Percentiles rank a stretch among this genome's conserved stretches.
Conservation (phyloP, 1,140 invertebrate species). For the Pygmarrhopalites habei region DNA sequence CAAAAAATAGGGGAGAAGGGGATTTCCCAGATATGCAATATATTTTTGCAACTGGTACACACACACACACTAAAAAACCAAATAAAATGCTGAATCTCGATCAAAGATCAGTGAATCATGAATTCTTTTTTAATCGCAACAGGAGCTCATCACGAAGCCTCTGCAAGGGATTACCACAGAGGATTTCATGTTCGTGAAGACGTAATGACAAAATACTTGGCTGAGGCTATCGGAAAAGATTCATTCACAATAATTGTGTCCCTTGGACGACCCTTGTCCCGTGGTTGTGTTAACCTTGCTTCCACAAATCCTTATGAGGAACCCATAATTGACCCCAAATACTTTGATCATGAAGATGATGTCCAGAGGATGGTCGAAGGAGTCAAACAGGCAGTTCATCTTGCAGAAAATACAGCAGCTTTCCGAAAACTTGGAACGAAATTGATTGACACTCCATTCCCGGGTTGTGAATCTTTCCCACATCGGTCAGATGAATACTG, state of each 20-base stretch:
- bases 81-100: too few relatives aligned
- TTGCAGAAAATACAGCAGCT: constrained; percentile 13
- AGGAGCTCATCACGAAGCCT: constrained; percentile 6
- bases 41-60: too few relatives aligned
- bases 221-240: constrained; percentile 4
- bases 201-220: constrained; percentile 9
- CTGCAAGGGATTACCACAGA: not conserved
- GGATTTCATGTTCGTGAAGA: constrained; percentile 1
- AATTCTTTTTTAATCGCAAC: too few relatives aligned
- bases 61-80: too few relatives aligned
- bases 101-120: too few relatives aligned
- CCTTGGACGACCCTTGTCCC: not conserved
- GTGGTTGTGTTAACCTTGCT: constrained; percentile 12
- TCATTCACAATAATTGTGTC: constrained; percentile 9
- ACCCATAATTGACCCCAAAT: constrained; percentile 21
- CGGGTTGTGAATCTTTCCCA: constrained; percentile 39
- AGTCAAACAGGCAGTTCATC: constrained; percentile 11
- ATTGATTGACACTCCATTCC: constrained; percentile 8
- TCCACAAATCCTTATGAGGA: not conserved
- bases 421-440: constrained; percentile 4
- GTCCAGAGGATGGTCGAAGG: constrained; percentile 7
- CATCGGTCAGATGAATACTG: constrained; percentile 50
- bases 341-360: constrained; percentile 8
- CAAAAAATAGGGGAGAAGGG: constrained; percentile 15
- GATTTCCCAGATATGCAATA: constrained; percentile 19